Evolutionary conservation across 2,888 invertebrate genomes (phyloP).

Genomic region (Odontomyia ornata): DNA sequence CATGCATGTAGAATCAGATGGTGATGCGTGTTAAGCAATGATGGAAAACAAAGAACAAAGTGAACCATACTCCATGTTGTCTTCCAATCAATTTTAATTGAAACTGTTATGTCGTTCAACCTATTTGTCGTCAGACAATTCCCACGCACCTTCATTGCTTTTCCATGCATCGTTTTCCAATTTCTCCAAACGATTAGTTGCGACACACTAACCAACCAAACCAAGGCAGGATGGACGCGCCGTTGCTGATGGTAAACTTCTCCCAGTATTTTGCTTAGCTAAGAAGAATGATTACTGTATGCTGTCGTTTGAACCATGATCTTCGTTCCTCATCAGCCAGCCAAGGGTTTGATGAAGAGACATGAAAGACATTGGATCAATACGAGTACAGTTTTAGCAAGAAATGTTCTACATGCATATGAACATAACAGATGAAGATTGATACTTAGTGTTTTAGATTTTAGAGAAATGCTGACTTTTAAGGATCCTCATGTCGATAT

Average conservation of each 20-base stretch:
- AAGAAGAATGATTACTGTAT: slow-evolving; percentile 19
- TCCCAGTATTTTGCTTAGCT: background rate
- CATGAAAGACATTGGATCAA: background rate
- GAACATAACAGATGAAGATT: background rate
- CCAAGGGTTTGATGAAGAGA: slow-evolving; percentile 4
- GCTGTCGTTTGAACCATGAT: slow-evolving; percentile 16
- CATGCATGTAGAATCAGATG: background rate
- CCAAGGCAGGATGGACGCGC: background rate
- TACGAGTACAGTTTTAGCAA: background rate
- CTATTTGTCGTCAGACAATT: slow-evolving; percentile 42
- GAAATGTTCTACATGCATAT: too few species aligned
- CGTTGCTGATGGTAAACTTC: background rate
- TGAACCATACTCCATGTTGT: slow-evolving; percentile 13
- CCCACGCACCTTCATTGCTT: slow-evolving; percentile 37
- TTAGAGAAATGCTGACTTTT: too few species aligned
- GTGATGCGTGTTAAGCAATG: slow-evolving; percentile 5
- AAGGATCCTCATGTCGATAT: too few species aligned
- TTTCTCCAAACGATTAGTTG: slow-evolving; percentile 42
- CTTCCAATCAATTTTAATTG: slow-evolving; percentile 42
- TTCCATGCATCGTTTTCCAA: slow-evolving; percentile 42
- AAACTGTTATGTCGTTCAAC: slow-evolving; percentile 39
- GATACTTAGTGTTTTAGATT: background rate
- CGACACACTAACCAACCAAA: slow-evolving; percentile 37
- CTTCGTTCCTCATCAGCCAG: slow-evolving; percentile 17
- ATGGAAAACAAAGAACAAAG: slow-evolving; percentile 14